Evolutionary conservation across 2,888 invertebrate species (phyloP).

Genomic region (Drosophila subquinaria): DNA sequence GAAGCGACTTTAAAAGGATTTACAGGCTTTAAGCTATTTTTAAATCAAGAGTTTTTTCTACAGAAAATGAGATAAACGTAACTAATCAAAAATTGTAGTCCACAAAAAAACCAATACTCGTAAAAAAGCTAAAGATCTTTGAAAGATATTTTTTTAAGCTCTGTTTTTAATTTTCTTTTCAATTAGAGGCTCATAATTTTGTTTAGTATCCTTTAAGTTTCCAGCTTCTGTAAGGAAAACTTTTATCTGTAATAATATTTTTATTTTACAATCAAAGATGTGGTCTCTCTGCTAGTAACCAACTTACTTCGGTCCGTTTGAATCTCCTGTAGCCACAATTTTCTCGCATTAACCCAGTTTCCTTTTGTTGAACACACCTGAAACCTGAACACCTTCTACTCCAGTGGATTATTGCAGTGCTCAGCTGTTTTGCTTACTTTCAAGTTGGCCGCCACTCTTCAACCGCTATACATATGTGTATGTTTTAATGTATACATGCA

Average conservation of each 20-base stretch:
- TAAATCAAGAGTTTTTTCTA: too few species aligned
- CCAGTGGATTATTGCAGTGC: constrained; percentile 25
- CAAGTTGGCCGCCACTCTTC: constrained; percentile 33
- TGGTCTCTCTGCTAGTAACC: background rate
- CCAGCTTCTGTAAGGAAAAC: too few species aligned
- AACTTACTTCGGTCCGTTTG: background rate
- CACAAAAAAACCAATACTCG: too few species aligned
- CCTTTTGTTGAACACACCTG: constrained; percentile 26
- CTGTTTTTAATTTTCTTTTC: too few species aligned
- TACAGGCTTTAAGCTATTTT: too few species aligned
- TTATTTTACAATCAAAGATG: background rate
- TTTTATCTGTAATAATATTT: too few species aligned
- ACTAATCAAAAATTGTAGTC: too few species aligned
- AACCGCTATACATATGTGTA: background rate
- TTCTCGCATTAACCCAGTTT: constrained; percentile 48
- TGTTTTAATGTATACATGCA: background rate
- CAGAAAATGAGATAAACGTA: too few species aligned
- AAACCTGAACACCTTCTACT: constrained; percentile 47
- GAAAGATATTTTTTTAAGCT: too few species aligned
- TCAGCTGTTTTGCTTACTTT: constrained; percentile 42
- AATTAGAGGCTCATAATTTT: too few species aligned
- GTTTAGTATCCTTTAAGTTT: too few species aligned
- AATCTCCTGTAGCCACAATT: background rate
- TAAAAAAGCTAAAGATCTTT: too few species aligned
- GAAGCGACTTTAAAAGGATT: background rate